phyloP scores from a whole-genome alignment of 2,113 vertebrate genomes.

The Pagrus major region DNA sequence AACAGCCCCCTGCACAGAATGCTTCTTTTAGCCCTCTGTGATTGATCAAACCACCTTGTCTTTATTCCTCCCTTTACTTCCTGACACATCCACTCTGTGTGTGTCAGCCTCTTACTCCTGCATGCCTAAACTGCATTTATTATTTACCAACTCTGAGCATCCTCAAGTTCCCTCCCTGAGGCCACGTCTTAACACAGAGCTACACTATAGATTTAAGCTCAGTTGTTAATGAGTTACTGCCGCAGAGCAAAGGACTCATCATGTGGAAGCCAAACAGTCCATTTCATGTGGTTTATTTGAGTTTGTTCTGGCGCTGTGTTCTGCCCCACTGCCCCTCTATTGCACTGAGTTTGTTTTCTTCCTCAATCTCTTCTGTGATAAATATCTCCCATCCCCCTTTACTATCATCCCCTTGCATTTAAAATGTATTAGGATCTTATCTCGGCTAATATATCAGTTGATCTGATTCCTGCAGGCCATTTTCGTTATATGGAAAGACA shows the following conservation, averaged over 20 bases:
- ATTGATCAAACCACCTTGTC: conserved; percentile 60
- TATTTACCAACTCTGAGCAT: conserved; percentile 69
- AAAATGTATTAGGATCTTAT: conserved; percentile 57
- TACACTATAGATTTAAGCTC: conserved; percentile 45
- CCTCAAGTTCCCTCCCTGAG: conserved; percentile 41
- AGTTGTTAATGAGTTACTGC: conserved; percentile 52
- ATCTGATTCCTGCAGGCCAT: conserved; percentile 48
- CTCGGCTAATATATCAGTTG: conserved; percentile 50
- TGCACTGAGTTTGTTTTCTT: conserved; percentile 19
- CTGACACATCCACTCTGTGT: conserved; percentile 32
- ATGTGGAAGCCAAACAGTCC: neutral
- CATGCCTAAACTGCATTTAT: conserved; percentile 65
- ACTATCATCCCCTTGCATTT: conserved; percentile 26
- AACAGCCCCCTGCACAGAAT: neutral
- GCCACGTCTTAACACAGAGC: conserved; percentile 14
- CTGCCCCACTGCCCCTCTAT: neutral
- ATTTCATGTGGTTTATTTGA: conserved; percentile 40
- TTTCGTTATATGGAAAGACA: conserved; percentile 40
- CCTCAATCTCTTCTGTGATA: conserved; percentile 26
- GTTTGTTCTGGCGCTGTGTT: conserved; percentile 20
- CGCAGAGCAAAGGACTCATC: conserved; percentile 22
- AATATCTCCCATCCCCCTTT: neutral
- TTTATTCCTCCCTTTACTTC: conserved; percentile 30
- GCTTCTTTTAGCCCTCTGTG: neutral
- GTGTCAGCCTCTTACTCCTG: conserved; percentile 48